Percentiles rank a stretch among this genome's conserved stretches.
These are phyloP conservation scores for Stichodactyla helianthus DNA, from an alignment of 64 coral and sea anemone species.

Conservation along the genomic window DNA sequence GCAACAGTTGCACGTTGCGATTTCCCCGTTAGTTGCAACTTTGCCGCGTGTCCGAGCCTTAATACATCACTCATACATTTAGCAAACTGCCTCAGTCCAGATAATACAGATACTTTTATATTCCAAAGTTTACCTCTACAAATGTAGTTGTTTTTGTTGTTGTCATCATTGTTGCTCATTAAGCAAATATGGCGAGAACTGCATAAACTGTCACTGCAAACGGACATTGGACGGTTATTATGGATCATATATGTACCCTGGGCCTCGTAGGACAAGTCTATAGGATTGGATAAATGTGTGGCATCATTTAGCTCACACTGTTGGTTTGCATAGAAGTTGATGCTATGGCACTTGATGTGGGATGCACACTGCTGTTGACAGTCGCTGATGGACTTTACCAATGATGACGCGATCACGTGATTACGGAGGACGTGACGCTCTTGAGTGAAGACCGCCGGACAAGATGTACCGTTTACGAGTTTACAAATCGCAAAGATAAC, in stretches of 20 bases:
- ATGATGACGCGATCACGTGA: background rate
- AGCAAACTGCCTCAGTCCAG: too few species aligned
- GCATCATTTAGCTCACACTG: slow-evolving; percentile 1
- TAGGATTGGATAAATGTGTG: slow-evolving; percentile 3
- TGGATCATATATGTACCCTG: background rate
- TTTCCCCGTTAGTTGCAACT: too few species aligned
- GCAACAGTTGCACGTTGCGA: too few species aligned
- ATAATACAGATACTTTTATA: too few species aligned
- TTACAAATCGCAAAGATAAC: too few species aligned
- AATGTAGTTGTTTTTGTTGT: background rate
- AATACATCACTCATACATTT: too few species aligned
- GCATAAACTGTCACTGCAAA: background rate
- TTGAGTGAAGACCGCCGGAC: too few species aligned
- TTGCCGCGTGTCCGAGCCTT: too few species aligned
- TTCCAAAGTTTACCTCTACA: too few species aligned
- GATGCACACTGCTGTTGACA: background rate
- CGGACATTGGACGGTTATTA: background rate
- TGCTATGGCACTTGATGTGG: background rate
- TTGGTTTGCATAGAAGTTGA: background rate
- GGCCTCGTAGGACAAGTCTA: background rate
- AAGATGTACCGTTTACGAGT: too few species aligned
- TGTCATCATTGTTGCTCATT: background rate
- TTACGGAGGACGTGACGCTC: background rate
- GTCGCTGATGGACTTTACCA: background rate
- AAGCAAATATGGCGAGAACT: background rate